These are phyloP conservation scores for Dolichopus griseipennis DNA, from an alignment of 2,888 invertebrate genomes.

Conservation along the genomic window DNA sequence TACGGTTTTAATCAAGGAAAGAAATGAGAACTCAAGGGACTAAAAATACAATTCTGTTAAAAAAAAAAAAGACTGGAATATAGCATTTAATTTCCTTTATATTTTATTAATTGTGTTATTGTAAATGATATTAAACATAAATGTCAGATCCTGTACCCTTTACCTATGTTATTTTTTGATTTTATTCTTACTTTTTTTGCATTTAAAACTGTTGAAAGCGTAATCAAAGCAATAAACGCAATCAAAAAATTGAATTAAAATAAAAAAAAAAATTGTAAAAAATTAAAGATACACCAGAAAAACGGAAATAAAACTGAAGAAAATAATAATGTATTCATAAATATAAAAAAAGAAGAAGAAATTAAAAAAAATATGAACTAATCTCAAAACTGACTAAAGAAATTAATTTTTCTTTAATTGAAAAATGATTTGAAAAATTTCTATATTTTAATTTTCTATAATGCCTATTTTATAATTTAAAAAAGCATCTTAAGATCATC, in stretches of 20 bases:
- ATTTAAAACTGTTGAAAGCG: neutral
- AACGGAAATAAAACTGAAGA: neutral
- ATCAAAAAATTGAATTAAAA: neutral
- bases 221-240: neutral
- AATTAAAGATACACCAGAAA: neutral
- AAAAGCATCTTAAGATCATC: too few species aligned
- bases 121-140: neutral
- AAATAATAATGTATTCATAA: too few species aligned
- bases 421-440: too few species aligned
- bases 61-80: neutral
- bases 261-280: neutral
- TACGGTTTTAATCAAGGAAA: constrained; percentile 13
- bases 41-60: neutral
- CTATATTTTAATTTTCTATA: too few species aligned
- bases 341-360: too few species aligned
- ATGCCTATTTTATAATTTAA: too few species aligned
- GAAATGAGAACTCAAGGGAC: neutral
- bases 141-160: constrained; percentile 5
- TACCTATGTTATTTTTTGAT: neutral
- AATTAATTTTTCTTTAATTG: neutral
- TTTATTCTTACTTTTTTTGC: neutral
- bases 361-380: neutral
- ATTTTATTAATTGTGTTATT: neutral
- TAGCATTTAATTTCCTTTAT: constrained; percentile 11
- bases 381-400: neutral